Base-by-base conservation (phyloP, 2,888 invertebrate genomes). In the Habroteleia sp. region DNA sequence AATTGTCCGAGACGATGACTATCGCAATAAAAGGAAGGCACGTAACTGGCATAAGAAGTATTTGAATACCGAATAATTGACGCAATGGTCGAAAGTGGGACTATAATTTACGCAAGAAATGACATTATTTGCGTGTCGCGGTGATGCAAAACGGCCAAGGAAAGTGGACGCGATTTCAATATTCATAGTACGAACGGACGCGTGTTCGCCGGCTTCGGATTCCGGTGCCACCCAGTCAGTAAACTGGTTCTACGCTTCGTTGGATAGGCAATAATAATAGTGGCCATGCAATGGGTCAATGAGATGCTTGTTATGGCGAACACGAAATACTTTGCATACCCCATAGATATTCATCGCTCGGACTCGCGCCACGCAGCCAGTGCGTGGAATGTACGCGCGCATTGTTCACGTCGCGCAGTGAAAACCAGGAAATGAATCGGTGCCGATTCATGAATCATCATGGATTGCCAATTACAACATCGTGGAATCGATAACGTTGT, bases 261-360 rank as follows among this genome's bases (percentile, higher is more conserved):
- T 74, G 80, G 74, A 78, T 78, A 79, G 77, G 79, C 82, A 84
- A 82, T 82, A 80, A 84, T 84, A 83, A 84, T 83, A 84, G 77
- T 76, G 65, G 56, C 74, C 79, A 79, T 81, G 80, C 83, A 84
- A 85, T 85, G 84, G 86, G 85, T 86, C 87, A 87, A 87, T 84
- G 86, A 86, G 85, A 83, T 85, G 83, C 86, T 87, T 85, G 85
- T 86, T 85, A 87, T 87, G 85, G 83, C 79, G 79, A 84, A 85
- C 86, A 85, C 86, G 86, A 79, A 85, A 82, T 82, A 80, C 83
- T 87, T 87, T 87, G 86, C 87, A 86, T 86, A 86, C 81, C 81
- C 81, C 81, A 79, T 85, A 85, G 86, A 86, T 87, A 86, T 84
- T 84, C 85, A 84, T 85, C 84, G 84, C 78, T 65, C 74, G 78